Base-by-base conservation (phyloP, 2,797 vertebrate genomes). In the Dendrocincla fuliginosa region DNA sequence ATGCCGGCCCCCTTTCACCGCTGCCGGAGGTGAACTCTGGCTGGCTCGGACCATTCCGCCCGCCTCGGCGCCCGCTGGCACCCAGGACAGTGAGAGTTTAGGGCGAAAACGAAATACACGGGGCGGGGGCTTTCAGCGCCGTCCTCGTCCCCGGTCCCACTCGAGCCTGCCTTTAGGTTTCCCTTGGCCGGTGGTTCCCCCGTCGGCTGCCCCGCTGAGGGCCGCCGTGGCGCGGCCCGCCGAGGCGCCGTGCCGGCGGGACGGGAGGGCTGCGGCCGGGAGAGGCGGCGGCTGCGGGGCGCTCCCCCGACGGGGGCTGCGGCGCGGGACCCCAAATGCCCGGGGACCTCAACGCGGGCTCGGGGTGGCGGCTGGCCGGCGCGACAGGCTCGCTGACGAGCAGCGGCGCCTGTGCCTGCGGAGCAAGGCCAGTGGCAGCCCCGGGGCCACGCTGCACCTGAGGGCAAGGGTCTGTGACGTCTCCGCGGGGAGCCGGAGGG, bases 41-140 rank as follows among this genome's bases (percentile, higher is more conserved):
- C 25, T 33, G 47, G 6, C 47, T 57, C 3, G 39, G n/a, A 22
- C 28, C 32, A 41, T 7, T 47, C 16, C 25, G 44, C 22, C 28
- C 24, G 11, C 22, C 24, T 33, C n/a, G 37, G n/a, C 39, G 32
- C 19, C 61, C 13, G 49, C 49, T 15, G 70, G 64, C 7, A 37
- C 39, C 19, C 25, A 20, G 17, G 18, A 32, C 12, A 39, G 42
- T 11, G 47, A 6, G 70, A 74, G 16, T 89, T 93, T 18, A 52
- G 33, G 82, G 14, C 19, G 67, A 89, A 87, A 96, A 96, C 95
- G 96, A 96, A 95, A 95, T 94, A 32, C 0, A 5, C 5, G 30
- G 5, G 6, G 11, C 2, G 67, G n/a, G 17, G 67, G 23, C 30
- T 87, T 57, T 27, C 7, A 68, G 87, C 18, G 46, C 49, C 5